Evolutionary conservation across 1,140 invertebrate genomes (phyloP).

Genomic region (Bombus waltoni): DNA sequence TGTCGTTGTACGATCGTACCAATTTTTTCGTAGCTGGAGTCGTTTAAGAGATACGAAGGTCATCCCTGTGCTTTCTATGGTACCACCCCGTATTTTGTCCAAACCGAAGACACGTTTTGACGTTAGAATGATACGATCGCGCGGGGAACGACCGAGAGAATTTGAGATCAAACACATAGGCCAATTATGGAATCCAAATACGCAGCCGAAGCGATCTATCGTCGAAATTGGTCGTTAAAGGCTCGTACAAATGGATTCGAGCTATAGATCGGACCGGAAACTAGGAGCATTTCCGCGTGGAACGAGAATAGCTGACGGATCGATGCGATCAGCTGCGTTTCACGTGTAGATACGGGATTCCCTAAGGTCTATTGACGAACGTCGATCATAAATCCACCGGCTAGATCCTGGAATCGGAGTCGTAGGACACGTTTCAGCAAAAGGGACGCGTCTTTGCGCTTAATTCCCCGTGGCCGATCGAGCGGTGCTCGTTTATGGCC

Average conservation of each 20-base stretch:
- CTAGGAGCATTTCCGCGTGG: background rate
- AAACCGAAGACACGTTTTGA: too few species aligned
- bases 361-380: background rate
- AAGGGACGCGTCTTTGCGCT: conserved; percentile 14
- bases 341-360: background rate
- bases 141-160: too few species aligned
- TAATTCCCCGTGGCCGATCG: conserved; percentile 26
- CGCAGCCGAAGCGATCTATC: background rate
- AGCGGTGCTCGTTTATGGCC: conserved; percentile 22
- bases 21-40: too few species aligned
- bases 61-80: too few species aligned
- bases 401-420: background rate
- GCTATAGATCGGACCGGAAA: background rate
- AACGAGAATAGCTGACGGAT: background rate
- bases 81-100: accelerated
- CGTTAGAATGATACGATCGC: too few species aligned
- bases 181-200: too few species aligned
- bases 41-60: too few species aligned
- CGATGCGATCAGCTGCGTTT: background rate
- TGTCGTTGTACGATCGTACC: too few species aligned
- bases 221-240: background rate
- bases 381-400: background rate
- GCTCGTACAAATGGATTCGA: background rate
- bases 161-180: too few species aligned
- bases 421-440: background rate